These are phyloP conservation scores for Amblyjoppa fuscipennis DNA, from an alignment of 2,888 invertebrate genomes.

Conservation along the genomic window DNA sequence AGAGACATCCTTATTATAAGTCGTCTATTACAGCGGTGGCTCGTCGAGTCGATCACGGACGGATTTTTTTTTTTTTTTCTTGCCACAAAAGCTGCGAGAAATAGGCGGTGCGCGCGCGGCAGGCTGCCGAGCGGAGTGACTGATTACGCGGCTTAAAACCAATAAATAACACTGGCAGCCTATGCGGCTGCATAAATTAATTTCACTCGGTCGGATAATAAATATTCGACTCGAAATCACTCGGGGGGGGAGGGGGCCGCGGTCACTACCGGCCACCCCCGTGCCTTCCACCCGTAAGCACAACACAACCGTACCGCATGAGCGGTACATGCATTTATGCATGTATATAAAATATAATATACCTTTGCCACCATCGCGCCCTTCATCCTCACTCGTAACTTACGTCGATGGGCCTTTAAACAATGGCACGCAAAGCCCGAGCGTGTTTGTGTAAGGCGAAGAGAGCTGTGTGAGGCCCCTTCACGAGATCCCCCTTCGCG, in stretches of 20 bases:
- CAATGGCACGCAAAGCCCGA: conserved; percentile 53
- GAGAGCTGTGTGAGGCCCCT: conserved; percentile 18
- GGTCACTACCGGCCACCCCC: conserved; percentile 54
- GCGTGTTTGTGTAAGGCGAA: conserved; percentile 21
- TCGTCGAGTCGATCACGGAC: conserved; percentile 61
- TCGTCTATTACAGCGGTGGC: conserved; percentile 39
- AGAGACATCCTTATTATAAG: conserved; percentile 21
- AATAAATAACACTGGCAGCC: conserved; percentile 84
- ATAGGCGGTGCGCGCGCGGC: conserved; percentile 19
- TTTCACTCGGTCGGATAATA: conserved; percentile 82
- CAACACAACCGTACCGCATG: background rate
- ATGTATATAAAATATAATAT: conserved; percentile 23
- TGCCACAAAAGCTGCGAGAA: conserved; percentile 79
- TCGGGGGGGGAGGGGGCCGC: conserved; percentile 71
- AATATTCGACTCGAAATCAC: conserved; percentile 82
- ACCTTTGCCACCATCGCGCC: conserved; percentile 46
- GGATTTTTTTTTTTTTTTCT: conserved; percentile 74
- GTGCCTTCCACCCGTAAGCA: conserved; percentile 19
- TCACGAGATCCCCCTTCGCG: conserved; percentile 52
- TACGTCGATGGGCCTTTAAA: conserved; percentile 73
- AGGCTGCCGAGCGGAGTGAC: conserved; percentile 77
- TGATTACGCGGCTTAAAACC: conserved; percentile 79
- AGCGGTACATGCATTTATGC: background rate
- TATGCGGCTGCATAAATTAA: conserved; percentile 84
- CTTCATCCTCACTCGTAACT: conserved; percentile 74